Conservation (phyloP, 1,140 invertebrate genomes). For the Drosophila micromelanica region DNA sequence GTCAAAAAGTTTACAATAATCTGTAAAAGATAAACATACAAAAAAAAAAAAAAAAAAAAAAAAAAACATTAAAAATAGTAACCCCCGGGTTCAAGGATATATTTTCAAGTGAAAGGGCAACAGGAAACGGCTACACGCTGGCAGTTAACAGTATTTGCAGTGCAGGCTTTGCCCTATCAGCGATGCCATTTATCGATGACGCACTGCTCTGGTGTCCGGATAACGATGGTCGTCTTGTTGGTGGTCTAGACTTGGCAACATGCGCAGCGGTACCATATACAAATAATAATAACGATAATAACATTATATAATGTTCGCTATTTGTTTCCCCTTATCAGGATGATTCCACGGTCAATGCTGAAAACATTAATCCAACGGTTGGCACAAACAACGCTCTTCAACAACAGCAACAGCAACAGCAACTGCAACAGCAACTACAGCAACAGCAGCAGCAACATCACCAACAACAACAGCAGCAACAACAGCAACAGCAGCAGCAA, state of each 20-base stretch:
- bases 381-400: conserved; percentile 77
- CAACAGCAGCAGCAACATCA: conserved; percentile 14
- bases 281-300: too few species aligned
- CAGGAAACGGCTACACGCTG: conserved; percentile 76
- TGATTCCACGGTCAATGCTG: conserved; percentile 71
- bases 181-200: conserved; percentile 98
- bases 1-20: conserved; percentile 26
- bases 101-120: conserved; percentile 43
- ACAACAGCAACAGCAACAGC: conserved; percentile 48
- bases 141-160: conserved; percentile 88
- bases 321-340: conserved; percentile 36
- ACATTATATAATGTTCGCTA: too few species aligned
- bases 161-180: conserved; percentile 87
- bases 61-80: neutral
- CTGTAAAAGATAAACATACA: neutral
- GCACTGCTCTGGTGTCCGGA: conserved; percentile 95
- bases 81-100: neutral
- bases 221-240: conserved; percentile 95
- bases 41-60: neutral
- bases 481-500: conserved; percentile 17
- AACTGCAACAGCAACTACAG: conserved; percentile 10
- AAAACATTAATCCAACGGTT: conserved; percentile 61
- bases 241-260: conserved; percentile 89
- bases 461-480: conserved; percentile 30
- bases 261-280: conserved; percentile 91